Base-by-base conservation (phyloP, 2,888 invertebrate species). In the Xanthia icteritia region DNA sequence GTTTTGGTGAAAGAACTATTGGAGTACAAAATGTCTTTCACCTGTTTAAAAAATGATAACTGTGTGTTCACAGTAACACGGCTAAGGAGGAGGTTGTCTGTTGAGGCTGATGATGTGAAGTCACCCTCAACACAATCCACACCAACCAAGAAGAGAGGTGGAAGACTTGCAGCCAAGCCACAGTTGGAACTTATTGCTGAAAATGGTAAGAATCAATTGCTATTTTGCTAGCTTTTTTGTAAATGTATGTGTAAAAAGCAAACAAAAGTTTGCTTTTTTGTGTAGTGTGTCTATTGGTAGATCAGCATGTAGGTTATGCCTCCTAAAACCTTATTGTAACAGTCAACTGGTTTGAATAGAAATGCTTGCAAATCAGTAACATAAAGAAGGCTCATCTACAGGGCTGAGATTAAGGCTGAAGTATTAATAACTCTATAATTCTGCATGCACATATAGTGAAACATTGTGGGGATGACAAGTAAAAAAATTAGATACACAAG, bases 141-240 rank as follows among this genome's bases (percentile, higher is more conserved):
- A 72, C 96, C 96, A 27, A 94, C 93, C 20, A 96, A 95, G 87
- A 96, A 94, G 85, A 92, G 95, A 83, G 91, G 91, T 9, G 92
- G 92, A 15, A 91, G 93, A 84, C 89, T 93, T 58, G 91, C 92
- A 73, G 92, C 94, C 45, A 96, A 96, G 82, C 94, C 96, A 81
- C 95, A 95, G 74, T 90, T 96, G 60, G 95, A 95, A 83, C 90
- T 96, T 27, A 96, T 96, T 89, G 93, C 94, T 92, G 96, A 96
- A 91, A 93, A 95, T 92, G 92, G 96, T 96, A 93, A 88, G 68
- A 56, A 66, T 36, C 1, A 48, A 36, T 36, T 67, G 31, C 36
- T 23, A n/a, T 11, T 67, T 58, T 65, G 45, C n/a, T 58, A 27
- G 36, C 23, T 54, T 27, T 42, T 68, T 15, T 36, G 3, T 23